Evolutionary conservation across 2,797 vertebrate genomes (phyloP).

Genomic region (Limnodromus scolopaceus): DNA sequence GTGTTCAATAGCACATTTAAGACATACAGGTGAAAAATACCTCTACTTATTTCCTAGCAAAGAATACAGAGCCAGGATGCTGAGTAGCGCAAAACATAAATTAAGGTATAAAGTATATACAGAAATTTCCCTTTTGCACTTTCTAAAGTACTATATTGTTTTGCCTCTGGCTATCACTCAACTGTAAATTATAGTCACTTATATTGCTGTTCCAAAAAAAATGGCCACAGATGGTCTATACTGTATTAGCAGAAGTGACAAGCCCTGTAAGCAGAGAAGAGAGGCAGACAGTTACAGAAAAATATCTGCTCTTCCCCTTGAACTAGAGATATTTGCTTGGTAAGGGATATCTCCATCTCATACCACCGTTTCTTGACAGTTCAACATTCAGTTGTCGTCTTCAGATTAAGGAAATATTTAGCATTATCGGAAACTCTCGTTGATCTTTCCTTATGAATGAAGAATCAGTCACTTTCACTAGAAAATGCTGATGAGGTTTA

Average conservation of each 20-base stretch:
- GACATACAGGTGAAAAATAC: not conserved
- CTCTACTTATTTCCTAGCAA: not conserved
- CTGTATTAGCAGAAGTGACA: not conserved
- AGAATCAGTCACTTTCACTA: not conserved
- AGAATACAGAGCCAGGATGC: not conserved
- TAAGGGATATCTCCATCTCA: not conserved
- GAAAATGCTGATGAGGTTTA: not conserved
- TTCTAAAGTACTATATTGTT: not conserved
- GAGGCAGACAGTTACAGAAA: not conserved
- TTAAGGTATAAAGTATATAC: not conserved
- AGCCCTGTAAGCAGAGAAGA: not conserved
- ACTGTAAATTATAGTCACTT: not conserved
- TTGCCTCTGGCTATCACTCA: not conserved
- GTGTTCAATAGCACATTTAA: not conserved
- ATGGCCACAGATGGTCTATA: not conserved
- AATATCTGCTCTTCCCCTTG: not conserved
- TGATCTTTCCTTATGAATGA: not conserved
- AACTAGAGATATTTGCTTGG: not conserved
- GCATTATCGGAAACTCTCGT: not conserved
- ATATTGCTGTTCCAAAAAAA: not conserved
- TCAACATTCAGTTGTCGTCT: not conserved
- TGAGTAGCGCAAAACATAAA: not conserved
- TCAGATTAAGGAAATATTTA: not conserved
- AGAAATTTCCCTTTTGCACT: not conserved
- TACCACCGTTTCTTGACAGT: not conserved